Percentiles rank a stretch among this genome's conserved stretches.
These are phyloP conservation scores for Cristatella mucedo DNA, from an alignment of 2,888 invertebrate species.

Conservation along the genomic window DNA sequence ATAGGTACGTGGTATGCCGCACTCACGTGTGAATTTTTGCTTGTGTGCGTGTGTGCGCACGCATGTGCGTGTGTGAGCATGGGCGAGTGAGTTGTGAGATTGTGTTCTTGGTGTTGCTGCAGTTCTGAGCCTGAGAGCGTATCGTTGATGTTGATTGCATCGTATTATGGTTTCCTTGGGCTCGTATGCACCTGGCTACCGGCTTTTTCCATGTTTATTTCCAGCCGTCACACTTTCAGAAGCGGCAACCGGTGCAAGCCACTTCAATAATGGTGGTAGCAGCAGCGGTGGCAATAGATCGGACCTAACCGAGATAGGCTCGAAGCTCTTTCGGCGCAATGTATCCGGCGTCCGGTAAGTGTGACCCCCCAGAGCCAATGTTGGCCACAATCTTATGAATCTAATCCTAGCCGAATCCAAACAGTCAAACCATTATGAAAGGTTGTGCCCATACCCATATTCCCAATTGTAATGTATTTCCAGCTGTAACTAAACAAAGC, in stretches of 20 bases:
- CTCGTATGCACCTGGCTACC: no score
- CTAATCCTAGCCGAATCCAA: no score
- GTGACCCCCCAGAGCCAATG: conserved; percentile 4
- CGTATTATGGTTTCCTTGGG: no score
- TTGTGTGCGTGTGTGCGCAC: not conserved
- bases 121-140: not conserved
- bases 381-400: not conserved
- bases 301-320: conserved; percentile 47
- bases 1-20: conserved; percentile 42
- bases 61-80: not conserved
- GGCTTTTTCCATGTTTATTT: no score
- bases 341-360: conserved; percentile 49
- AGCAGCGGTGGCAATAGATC: no score
- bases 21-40: not conserved
- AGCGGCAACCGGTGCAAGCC: not conserved
- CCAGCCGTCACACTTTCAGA: conserved; percentile 2
- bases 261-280: no score
- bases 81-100: conserved; percentile 1
- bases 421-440: no score
- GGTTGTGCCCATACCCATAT: no score
- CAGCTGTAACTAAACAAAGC: no score
- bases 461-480: no score
- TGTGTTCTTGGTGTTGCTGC: not conserved
- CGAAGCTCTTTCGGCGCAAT: conserved; percentile 52
- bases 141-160: no score